Evolutionary conservation across 2,113 vertebrate species (phyloP), one percentile per base, ranked within the genome.

Genomic region (Castor canadensis): DNA sequence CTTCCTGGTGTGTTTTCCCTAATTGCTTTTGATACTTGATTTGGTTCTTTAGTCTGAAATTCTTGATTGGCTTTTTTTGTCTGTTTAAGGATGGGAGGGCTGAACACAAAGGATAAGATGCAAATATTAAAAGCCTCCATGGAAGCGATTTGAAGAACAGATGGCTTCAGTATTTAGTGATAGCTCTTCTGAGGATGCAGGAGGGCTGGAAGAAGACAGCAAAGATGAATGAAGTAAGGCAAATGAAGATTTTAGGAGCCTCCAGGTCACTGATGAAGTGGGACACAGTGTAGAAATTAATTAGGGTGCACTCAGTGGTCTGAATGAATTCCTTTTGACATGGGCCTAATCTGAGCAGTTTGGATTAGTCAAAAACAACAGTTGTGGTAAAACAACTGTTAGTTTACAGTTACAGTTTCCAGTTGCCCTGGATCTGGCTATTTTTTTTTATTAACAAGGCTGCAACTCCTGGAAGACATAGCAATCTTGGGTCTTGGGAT

Each of bases 361-460:
- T 95, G 73, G 54, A 94, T 83, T 95, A 96, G 91, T 97, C 89
- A 92, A 69, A 97, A 96, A 96, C 89, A 96, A 93, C 92, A 92
- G 75, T 94, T 96, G 92, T 87, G 84, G 52, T 89, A 54, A 58
- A 93, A 87, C 94, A 97, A 90, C 96, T 97, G 96, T 89, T 96
- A 75, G 76, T 95, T 94, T 92, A 91, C 66, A 95, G n/a, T n/a
- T n/a, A n/a, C n/a, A n/a, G n/a, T n/a, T n/a, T n/a, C n/a, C 52
- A 64, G 28, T 80, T 52, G 75, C 83, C 26, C 81, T n/a, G 38
- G 35, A 91, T 80, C 94, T 96, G 94, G 52, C 75, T 94, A 83
- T 94, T 94, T 91, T 94, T 94, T 91, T 96, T 97, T 69, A 89
- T 94, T 82, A 87, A 58, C 52, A 82, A 75, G 30, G 69, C 77